Evolutionary conservation across 2,113 vertebrate genomes (phyloP).

Genomic region (Ceuthmochares aereus): DNA sequence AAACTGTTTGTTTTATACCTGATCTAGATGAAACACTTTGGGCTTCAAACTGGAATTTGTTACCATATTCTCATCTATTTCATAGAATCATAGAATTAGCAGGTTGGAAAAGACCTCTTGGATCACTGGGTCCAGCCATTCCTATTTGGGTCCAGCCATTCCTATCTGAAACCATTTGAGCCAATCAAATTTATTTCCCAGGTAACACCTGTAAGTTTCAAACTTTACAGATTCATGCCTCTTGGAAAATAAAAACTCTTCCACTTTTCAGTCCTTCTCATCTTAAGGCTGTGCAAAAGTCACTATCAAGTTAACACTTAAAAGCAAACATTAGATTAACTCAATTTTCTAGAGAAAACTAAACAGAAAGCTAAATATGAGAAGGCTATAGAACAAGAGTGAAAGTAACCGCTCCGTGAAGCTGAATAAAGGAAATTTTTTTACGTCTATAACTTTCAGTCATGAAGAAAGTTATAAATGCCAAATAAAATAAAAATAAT

Average conservation of each 20-base stretch:
- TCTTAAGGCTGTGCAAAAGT: no score
- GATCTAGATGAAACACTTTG: neutral
- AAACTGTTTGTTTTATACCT: neutral
- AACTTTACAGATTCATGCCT: neutral
- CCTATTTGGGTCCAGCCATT: no score
- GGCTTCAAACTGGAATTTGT: neutral
- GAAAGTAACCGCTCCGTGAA: neutral
- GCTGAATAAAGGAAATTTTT: neutral
- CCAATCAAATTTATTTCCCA: neutral
- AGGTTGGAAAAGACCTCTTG: no score
- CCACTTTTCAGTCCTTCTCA: neutral
- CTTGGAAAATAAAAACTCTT: neutral
- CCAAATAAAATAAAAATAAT: neutral
- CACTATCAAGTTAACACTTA: neutral
- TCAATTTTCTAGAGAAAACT: neutral
- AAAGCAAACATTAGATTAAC: neutral
- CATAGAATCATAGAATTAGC: no score
- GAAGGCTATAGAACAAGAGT: neutral
- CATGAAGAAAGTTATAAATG: neutral
- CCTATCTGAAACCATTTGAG: neutral
- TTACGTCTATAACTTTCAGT: neutral
- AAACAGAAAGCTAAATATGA: neutral
- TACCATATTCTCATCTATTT: neutral
- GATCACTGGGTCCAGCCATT: no score
- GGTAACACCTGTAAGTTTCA: neutral